phyloP scores from a whole-genome alignment of 2,113 vertebrate species.

The Mormyrus iriodes region DNA sequence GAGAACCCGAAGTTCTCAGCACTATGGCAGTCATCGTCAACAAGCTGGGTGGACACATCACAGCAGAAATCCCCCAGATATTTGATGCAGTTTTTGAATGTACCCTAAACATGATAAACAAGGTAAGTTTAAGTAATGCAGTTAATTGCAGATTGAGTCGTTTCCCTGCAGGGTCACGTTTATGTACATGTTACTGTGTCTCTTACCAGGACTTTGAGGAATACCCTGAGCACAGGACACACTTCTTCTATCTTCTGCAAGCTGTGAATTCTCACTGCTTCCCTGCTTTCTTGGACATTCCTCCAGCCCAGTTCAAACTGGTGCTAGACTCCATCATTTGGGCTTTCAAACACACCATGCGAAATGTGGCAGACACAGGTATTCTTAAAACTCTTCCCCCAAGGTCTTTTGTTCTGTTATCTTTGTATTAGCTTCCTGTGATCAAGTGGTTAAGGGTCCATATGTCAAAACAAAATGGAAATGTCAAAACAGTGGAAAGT shows the following conservation, averaged over 20 bases:
- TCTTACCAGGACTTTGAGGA: slow-evolving; percentile 83
- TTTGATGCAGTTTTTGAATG: slow-evolving; percentile 96
- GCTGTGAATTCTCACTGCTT: slow-evolving; percentile 94
- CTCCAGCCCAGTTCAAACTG: slow-evolving; percentile 89
- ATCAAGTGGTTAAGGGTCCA: not conserved
- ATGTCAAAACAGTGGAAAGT: not conserved
- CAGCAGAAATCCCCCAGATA: slow-evolving; percentile 92
- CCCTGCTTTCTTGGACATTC: slow-evolving; percentile 89
- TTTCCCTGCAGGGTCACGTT: not conserved
- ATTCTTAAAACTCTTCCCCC: not conserved
- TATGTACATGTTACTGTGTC: not conserved
- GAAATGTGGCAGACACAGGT: slow-evolving; percentile 95
- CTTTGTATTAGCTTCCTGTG: not conserved
- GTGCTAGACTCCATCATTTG: slow-evolving; percentile 96
- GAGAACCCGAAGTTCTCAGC: slow-evolving; percentile 93
- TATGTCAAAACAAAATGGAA: too few relatives aligned
- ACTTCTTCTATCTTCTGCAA: slow-evolving; percentile 92
- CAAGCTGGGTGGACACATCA: slow-evolving; percentile 87
- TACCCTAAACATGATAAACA: slow-evolving; percentile 97
- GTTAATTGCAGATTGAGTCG: not conserved
- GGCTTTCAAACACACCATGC: slow-evolving; percentile 97
- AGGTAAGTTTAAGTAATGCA: slow-evolving; percentile 57
- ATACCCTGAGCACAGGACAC: slow-evolving; percentile 90
- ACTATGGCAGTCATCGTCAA: slow-evolving; percentile 96
- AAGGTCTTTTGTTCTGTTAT: not conserved